These are phyloP conservation scores for Phengaris alcon DNA, from an alignment of 2,888 invertebrate species.

Conservation along the genomic window DNA sequence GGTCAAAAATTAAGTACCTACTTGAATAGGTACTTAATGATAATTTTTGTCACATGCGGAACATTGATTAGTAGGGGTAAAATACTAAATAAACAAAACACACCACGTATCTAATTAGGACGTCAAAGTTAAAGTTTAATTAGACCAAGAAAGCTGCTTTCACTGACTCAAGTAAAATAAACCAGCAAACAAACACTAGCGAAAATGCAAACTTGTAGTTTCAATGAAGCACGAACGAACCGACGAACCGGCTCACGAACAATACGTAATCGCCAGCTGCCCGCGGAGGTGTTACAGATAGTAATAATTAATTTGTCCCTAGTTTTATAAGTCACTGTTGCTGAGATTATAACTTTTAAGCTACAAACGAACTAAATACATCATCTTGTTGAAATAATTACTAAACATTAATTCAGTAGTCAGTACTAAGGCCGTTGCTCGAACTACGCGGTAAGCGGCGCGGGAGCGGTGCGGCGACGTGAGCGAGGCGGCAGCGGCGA, in stretches of 20 bases:
- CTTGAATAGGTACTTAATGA: background rate
- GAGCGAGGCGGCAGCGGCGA: no score
- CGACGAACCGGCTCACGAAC: constrained; percentile 13
- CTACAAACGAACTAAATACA: no score
- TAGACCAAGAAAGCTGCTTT: constrained; percentile 25
- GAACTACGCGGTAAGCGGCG: no score
- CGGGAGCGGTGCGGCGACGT: no score
- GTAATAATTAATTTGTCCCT: background rate
- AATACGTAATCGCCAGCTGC: constrained; percentile 11
- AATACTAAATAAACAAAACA: background rate
- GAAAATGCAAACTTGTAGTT: constrained; percentile 26
- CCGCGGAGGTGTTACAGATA: constrained; percentile 12
- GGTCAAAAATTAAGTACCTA: no score
- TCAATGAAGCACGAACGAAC: constrained; percentile 23
- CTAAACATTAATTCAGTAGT: no score
- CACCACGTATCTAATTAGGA: constrained; percentile 4
- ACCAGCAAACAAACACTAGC: constrained; percentile 27
- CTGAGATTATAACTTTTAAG: background rate
- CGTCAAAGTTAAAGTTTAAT: constrained; percentile 23
- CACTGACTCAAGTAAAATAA: constrained; percentile 23
- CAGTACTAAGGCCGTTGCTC: no score
- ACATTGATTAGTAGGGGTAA: background rate
- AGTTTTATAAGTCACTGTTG: background rate
- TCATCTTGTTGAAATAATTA: no score
- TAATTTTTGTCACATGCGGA: background rate